Conservation (phyloP, 2,797 vertebrate genomes). For the Malurus leucopterus region DNA sequence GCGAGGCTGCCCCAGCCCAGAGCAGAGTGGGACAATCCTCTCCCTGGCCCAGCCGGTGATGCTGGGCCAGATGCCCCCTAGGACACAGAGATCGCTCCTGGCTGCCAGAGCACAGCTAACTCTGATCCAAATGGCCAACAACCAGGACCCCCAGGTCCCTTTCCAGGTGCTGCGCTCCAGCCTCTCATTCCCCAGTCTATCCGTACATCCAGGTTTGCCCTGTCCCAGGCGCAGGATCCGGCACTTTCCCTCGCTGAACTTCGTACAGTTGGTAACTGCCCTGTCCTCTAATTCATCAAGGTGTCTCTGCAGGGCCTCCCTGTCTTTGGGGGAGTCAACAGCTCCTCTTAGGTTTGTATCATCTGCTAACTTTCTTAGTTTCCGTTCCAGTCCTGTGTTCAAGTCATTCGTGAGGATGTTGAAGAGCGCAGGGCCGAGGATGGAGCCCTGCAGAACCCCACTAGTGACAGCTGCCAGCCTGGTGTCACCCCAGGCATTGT, state of each 20-base stretch:
- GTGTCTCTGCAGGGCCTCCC: not conserved
- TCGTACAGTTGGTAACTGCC: not conserved
- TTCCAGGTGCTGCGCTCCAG: not conserved
- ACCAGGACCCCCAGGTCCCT: not conserved
- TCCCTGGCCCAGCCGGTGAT: not conserved
- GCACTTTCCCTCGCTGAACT: not conserved
- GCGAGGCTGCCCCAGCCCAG: not conserved
- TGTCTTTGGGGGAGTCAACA: not conserved
- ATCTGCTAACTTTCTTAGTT: not conserved
- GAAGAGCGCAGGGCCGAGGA: not conserved
- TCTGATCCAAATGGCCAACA: not conserved
- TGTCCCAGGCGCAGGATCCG: not conserved
- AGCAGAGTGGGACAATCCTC: accelerated
- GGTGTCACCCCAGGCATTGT: not conserved
- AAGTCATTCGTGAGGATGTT: not conserved
- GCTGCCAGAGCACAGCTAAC: not conserved
- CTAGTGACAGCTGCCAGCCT: not conserved
- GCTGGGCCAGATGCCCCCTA: not conserved
- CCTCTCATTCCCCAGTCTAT: not conserved
- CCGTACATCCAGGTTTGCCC: accelerated
- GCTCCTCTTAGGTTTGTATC: not conserved
- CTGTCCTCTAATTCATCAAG: not conserved
- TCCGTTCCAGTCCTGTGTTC: not conserved
- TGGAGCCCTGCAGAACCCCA: not conserved
- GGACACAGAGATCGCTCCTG: not conserved